Conservation (phyloP, 2,797 vertebrate species). For the Ciconia nigra region DNA sequence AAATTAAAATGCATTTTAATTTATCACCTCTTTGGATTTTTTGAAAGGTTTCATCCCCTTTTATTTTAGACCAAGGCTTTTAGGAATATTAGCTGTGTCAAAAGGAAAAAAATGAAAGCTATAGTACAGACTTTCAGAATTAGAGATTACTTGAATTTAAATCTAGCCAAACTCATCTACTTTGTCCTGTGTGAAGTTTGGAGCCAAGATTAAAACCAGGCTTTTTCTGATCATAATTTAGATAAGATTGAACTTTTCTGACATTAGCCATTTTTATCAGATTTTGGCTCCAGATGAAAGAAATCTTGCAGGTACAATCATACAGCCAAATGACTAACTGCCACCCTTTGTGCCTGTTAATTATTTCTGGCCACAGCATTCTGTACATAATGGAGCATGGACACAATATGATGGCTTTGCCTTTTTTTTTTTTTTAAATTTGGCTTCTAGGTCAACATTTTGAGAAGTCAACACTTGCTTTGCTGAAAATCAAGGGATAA, state of each 20-base stretch:
- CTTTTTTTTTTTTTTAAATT: neutral
- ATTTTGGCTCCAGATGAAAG: constrained; percentile 46
- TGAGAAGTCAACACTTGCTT: neutral
- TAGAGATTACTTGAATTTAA: neutral
- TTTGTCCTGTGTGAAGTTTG: neutral
- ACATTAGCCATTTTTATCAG: constrained; percentile 18
- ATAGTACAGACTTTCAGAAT: neutral
- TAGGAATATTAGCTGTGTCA: neutral
- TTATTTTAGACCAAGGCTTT: neutral
- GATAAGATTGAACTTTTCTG: neutral
- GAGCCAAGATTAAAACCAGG: neutral
- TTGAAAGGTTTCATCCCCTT: neutral
- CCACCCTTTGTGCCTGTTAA: constrained; percentile 38
- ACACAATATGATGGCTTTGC: neutral
- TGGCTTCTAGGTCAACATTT: neutral
- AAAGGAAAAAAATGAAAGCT: neutral
- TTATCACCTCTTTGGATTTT: neutral
- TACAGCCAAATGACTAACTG: constrained; percentile 37
- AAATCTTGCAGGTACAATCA: constrained; percentile 43
- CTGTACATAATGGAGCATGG: constrained; percentile 16
- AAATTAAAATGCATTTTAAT: neutral
- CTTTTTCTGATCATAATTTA: neutral
- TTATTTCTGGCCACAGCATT: constrained; percentile 40
- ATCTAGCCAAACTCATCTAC: neutral
- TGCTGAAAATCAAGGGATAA: neutral